Percentiles rank a stretch among this genome's conserved stretches.
phyloP scores from a whole-genome alignment of 2,797 vertebrate genomes.

The Ctenopoma kingsleyae region DNA sequence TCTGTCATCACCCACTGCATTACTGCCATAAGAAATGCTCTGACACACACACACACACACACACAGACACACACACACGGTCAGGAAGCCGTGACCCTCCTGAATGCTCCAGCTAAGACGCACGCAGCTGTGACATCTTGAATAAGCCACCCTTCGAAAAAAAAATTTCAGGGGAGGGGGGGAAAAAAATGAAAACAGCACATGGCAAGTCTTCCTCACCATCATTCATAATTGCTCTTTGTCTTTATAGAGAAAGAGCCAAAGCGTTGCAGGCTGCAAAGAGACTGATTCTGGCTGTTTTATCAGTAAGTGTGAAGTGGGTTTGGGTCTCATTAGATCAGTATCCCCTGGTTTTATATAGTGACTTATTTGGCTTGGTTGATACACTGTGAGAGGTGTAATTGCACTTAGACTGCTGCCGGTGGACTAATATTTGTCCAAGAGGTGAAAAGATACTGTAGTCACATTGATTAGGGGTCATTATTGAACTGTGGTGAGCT shows the following conservation, averaged over 20 bases:
- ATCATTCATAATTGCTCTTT: constrained; percentile 61
- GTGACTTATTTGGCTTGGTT: constrained; percentile 57
- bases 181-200: constrained; percentile 12
- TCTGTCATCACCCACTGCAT: constrained; percentile 80
- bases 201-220: constrained; percentile 25
- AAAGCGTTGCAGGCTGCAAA: constrained; percentile 10
- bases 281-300: constrained; percentile 55
- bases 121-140: constrained; percentile 74
- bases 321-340: constrained; percentile 63
- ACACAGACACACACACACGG: constrained; percentile 23
- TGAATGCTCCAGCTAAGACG: constrained; percentile 65
- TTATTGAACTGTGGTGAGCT: constrained; percentile 45
- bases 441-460: constrained; percentile 69
- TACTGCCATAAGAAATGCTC: constrained; percentile 68
- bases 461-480: constrained; percentile 69
- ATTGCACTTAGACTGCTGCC: constrained; percentile 73
- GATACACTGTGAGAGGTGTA: constrained; percentile 51
- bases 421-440: constrained; percentile 77
- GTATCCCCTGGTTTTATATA: constrained; percentile 66
- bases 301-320: constrained; percentile 72
- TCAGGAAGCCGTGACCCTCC: constrained; percentile 73
- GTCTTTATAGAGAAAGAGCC: constrained; percentile 37
- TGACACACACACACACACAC: constrained; percentile 37
- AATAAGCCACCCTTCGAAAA: constrained; percentile 61
- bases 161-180: neutral